Percentiles rank a stretch among this genome's conserved stretches.
These are phyloP conservation scores for Rutilus rutilus DNA, from an alignment of 2,113 vertebrate genomes.

Conservation along the genomic window DNA sequence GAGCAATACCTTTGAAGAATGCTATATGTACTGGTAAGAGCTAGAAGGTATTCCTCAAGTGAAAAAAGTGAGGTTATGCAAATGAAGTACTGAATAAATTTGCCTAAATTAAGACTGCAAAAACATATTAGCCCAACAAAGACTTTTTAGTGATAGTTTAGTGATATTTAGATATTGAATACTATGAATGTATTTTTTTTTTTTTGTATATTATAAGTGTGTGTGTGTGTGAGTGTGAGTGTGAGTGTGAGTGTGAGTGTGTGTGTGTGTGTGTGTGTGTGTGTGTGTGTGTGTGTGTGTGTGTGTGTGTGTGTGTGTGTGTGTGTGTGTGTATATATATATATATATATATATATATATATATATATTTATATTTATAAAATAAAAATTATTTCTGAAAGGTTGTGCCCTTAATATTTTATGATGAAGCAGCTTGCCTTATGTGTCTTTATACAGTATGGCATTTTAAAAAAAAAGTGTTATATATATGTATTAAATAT, in stretches of 20 bases:
- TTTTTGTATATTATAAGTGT: too few species aligned
- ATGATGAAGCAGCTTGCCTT: background rate
- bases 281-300: too few species aligned
- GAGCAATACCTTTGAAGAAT: conserved; percentile 30
- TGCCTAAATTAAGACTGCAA: background rate
- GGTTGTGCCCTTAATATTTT: background rate
- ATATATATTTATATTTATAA: too few species aligned
- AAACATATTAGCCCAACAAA: background rate
- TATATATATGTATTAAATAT: too few species aligned
- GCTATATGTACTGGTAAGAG: background rate
- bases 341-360: too few species aligned
- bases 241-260: too few species aligned
- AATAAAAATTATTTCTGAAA: background rate
- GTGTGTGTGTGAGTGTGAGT: too few species aligned
- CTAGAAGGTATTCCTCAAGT: background rate
- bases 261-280: too few species aligned
- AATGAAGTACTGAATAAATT: background rate
- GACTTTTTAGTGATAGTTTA: background rate
- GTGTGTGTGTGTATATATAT: too few species aligned
- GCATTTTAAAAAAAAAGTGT: background rate
- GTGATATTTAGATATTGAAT: background rate
- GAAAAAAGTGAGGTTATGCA: background rate
- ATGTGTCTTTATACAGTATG: background rate
- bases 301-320: too few species aligned
- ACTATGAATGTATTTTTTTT: background rate